Conservation (phyloP, 2,113 vertebrate genomes). For the Hemichromis elongatus region DNA sequence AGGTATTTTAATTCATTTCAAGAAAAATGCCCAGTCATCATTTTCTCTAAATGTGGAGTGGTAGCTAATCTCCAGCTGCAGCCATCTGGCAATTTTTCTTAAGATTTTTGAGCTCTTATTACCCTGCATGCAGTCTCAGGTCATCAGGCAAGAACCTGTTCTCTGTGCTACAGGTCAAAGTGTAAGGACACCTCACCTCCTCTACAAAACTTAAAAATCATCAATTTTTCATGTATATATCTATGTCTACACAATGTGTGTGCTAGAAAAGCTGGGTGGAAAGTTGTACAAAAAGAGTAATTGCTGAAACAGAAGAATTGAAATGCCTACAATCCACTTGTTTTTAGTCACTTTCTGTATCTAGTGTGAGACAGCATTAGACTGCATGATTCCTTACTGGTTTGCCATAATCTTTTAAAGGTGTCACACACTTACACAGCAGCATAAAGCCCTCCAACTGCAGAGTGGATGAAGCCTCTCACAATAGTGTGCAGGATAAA, state of each 20-base stretch:
- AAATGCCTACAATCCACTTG: not conserved
- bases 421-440: slow-evolving; percentile 85
- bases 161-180: not conserved
- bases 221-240: too few relatives aligned
- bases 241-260: too few relatives aligned
- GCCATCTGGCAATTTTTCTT: not conserved
- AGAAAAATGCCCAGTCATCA: not conserved
- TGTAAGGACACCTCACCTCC: not conserved
- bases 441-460: slow-evolving; percentile 92
- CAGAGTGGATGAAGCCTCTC: slow-evolving; percentile 96
- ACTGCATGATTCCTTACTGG: not conserved
- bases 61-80: not conserved
- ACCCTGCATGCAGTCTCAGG: not conserved
- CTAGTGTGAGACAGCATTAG: not conserved
- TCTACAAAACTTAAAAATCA: too few relatives aligned
- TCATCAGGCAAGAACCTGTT: not conserved
- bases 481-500: slow-evolving; percentile 95
- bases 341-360: not conserved
- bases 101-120: not conserved
- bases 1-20: not conserved
- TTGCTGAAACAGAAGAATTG: not conserved
- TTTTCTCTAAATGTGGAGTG: not conserved
- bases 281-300: not conserved
- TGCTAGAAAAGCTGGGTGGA: too few relatives aligned
- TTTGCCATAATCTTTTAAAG: not conserved